phyloP scores from a whole-genome alignment of 1,140 invertebrate genomes.

The Polyergus mexicanus region DNA sequence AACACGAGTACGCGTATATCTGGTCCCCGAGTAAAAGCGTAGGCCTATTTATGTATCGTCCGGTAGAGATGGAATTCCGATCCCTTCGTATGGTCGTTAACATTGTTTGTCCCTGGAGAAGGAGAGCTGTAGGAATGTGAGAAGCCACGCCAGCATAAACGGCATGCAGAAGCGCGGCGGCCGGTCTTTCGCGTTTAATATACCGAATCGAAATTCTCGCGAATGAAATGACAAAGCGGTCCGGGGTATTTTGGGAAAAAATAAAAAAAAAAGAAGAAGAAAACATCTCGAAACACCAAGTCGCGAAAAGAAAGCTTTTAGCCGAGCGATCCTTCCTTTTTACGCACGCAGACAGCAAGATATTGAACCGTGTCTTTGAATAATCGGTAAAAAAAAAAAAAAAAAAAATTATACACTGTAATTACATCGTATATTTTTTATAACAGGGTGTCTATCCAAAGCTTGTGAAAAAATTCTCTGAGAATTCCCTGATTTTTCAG shows the following conservation, averaged over 20 bases:
- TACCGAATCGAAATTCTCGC: constrained; percentile 48
- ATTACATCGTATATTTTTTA: not conserved
- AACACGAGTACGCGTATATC: constrained; percentile 67
- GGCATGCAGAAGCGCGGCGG: constrained; percentile 44
- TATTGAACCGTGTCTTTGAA: not conserved
- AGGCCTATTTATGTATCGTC: constrained; percentile 76
- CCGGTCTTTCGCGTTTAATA: constrained; percentile 59
- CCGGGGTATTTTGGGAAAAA: constrained; percentile 33
- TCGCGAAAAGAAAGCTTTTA: not conserved
- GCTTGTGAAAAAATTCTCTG: too few relatives aligned
- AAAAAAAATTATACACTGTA: too few relatives aligned
- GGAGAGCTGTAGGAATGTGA: constrained; percentile 72
- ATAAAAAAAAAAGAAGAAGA: not conserved
- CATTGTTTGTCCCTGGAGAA: constrained; percentile 71
- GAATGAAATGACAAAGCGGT: constrained; percentile 32
- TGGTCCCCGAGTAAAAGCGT: constrained; percentile 60
- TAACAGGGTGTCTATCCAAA: too few relatives aligned
- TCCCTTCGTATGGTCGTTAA: constrained; percentile 76
- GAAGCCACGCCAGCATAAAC: constrained; percentile 69
- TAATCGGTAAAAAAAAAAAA: not conserved
- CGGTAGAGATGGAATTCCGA: constrained; percentile 68
- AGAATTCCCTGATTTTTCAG: too few relatives aligned
- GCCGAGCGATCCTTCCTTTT: not conserved
- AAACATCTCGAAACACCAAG: not conserved
- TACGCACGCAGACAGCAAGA: not conserved